Evolutionary conservation across 1,140 invertebrate species (phyloP).

Genomic region (Venturia canescens): DNA sequence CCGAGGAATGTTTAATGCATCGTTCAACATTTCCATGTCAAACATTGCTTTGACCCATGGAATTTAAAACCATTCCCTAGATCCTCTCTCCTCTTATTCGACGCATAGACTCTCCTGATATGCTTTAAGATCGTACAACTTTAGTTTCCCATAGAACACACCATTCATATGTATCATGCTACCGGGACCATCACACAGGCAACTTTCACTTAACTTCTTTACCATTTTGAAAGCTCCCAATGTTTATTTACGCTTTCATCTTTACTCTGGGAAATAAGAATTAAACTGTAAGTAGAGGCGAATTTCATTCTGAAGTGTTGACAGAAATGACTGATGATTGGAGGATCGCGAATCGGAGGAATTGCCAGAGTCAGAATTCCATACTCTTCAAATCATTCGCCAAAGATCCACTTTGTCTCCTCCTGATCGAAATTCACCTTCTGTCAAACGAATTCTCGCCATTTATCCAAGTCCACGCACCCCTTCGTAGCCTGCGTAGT

Average conservation of each 20-base stretch:
- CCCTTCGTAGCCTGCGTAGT: too few relatives aligned
- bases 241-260: neutral
- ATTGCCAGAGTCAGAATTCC: neutral
- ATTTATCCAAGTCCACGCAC: too few relatives aligned
- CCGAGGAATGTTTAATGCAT: conserved; percentile 75
- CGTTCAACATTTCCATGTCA: conserved; percentile 76
- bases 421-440: too few relatives aligned
- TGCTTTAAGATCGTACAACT: neutral
- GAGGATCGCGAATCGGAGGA: too few relatives aligned
- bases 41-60: conserved; percentile 76
- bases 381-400: neutral
- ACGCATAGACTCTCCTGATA: conserved; percentile 24
- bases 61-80: conserved; percentile 71
- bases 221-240: neutral
- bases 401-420: too few relatives aligned
- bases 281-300: too few relatives aligned
- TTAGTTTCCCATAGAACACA: neutral
- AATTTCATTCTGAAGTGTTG: neutral
- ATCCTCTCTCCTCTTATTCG: conserved; percentile 42
- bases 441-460: too few relatives aligned
- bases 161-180: conserved; percentile 15
- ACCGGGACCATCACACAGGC: neutral
- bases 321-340: too few relatives aligned
- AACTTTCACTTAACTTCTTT: neutral
- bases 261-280: neutral